Conservation (phyloP, 2,797 vertebrate genomes). For the Avahi laniger region DNA sequence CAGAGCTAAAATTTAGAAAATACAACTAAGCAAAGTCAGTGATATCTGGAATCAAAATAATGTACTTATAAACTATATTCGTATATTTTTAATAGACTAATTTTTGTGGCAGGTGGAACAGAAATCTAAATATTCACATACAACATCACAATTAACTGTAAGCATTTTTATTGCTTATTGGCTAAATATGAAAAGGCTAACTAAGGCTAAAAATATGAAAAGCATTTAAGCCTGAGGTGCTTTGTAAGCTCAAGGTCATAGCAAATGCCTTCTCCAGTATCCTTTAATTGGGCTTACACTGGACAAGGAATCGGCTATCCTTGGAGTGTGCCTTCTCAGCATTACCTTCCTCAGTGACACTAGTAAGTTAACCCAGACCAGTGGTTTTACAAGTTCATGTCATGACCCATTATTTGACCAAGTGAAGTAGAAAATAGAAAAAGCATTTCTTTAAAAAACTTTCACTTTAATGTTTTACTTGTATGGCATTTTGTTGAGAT, state of each 20-base stretch:
- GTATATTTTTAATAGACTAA: neutral
- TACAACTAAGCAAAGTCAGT: neutral
- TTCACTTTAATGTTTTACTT: neutral
- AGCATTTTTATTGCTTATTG: neutral
- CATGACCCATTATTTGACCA: neutral
- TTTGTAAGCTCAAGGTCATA: neutral
- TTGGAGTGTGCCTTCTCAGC: neutral
- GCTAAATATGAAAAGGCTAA: neutral
- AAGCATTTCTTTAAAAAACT: neutral
- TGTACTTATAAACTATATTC: neutral
- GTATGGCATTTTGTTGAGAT: neutral
- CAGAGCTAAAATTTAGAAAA: neutral
- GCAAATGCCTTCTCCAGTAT: neutral
- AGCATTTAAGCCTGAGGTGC: neutral
- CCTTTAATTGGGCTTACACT: neutral
- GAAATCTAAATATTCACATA: neutral
- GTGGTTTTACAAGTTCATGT: neutral
- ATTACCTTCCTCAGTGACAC: neutral
- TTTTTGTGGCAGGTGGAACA: neutral
- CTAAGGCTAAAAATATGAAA: neutral
- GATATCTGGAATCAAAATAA: neutral
- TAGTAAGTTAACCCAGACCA: neutral
- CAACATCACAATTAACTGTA: neutral
- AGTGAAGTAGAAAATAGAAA: slow-evolving; percentile 26
- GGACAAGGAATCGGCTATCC: neutral